Base-by-base conservation (phyloP, 2,113 vertebrate species). In the Semnornis frantzii region DNA sequence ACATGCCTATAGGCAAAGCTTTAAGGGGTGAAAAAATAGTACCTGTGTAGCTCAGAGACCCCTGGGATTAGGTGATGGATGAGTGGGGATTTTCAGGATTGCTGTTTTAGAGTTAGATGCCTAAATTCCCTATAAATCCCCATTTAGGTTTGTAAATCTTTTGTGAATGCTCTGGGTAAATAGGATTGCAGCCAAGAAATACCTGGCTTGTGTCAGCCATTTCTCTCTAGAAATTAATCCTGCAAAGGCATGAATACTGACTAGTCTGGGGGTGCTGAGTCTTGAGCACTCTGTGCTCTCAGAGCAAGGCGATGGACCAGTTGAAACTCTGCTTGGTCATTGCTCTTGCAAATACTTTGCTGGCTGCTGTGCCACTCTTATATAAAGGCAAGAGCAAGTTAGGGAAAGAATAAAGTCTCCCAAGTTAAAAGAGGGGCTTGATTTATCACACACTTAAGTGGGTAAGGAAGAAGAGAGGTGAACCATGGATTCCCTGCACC, bases 121-220 rank as follows among this genome's bases (percentile, higher is more conserved):
- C 94, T 87, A 90, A 96, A 95, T 94, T 96, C 80, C 65, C 69
- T 90, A 90, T 88, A 96, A 96, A 96, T 96, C 93, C 83, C 76
- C 80, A 71, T 81, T 93, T 81, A 92, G 80, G 73, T 90, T 94
- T 92, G 65, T 92, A 96, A 96, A 96, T 92, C 92, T 83, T 93
- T 81, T 62, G 76, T 68, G 88, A 95, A 92, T 21, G 76, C 85
- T 92, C 76, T 75, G 0, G 0, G 73, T 93, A 93, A 96, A 94
- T 81, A 92, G 90, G 92, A 94, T 92, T 93, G 86, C 46, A 2
- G 63, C 81, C 86, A 89, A 89, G 89, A 82, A 96, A 82, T 87
- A 93, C 92, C 90, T 95, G 89, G 70, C 70, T 93, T 37, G 44
- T 93, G 81, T 70, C 83, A 90, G 66, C 84, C 89, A 66, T 90